Percentiles rank a stretch among this genome's conserved stretches.
These are phyloP conservation scores for Drosophila baimaii DNA, from an alignment of 1,140 invertebrate genomes.

Conservation along the genomic window DNA sequence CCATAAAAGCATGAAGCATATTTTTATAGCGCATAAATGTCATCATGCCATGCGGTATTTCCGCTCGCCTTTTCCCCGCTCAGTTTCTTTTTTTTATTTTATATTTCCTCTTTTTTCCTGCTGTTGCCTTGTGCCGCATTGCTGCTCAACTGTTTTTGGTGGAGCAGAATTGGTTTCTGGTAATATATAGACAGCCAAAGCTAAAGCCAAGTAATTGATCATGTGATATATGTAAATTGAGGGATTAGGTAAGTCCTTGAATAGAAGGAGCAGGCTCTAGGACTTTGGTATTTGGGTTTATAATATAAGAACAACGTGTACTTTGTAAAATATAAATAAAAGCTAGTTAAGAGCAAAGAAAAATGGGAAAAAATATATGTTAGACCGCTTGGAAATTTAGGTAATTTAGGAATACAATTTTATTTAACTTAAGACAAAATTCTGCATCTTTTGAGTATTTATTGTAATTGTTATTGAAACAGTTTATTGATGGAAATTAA, in stretches of 20 bases:
- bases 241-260: conserved; percentile 2
- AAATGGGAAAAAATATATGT: no score
- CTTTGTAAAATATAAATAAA: background rate
- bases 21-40: conserved; percentile 80
- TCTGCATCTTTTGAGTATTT: no score
- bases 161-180: background rate
- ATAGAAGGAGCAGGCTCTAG: background rate
- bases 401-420: no score
- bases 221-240: background rate
- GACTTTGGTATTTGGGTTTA: background rate
- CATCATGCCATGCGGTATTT: conserved; percentile 75
- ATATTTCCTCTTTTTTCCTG: conserved; percentile 5
- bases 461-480: no score
- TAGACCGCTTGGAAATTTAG: no score
- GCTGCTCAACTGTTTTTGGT: conserved; percentile 10
- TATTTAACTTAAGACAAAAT: no score
- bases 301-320: accelerated
- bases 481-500: no score
- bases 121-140: conserved; percentile 11
- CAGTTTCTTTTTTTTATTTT: conserved; percentile 4
- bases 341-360: no score
- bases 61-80: background rate
- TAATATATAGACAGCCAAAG: background rate
- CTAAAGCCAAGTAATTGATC: background rate
- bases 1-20: conserved; percentile 74